Evolutionary conservation across 2,797 vertebrate genomes (phyloP), one percentile per base, ranked within the genome.

Genomic region (Echeneis naucrates): DNA sequence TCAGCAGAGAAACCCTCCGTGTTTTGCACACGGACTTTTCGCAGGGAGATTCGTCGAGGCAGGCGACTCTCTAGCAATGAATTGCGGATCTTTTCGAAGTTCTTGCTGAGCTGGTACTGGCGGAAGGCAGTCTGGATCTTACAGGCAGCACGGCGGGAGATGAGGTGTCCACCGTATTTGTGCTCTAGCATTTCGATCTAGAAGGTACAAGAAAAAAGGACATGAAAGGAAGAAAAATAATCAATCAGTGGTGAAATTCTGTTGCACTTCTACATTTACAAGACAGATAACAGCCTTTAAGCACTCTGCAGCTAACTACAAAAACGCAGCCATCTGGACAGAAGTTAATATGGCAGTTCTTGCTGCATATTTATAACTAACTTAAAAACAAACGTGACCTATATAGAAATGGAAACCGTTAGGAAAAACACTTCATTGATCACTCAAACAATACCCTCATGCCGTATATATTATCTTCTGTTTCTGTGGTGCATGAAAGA

Each of bases 141-240:
- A 93, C 97, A 98, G 76, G 98, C 98, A 23, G 98, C 98, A 47
- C 97, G 95, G 62, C 98, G 97, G 58, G 98, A 98, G 79, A 97
- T 98, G 83, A 98, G 92, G 87, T 99, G 98, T 73, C 98, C 98
- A 0, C 98, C 98, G 75, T 99, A 99, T 78, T 99, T 99, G 93
- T 98, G 97, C 91, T 99, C 98, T 97, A 99, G 92, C 98, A 99
- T 99, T 97, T 99, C 98, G 92, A 99, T 98, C 98, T 99, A 95
- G 14, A 73, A 80, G 23, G 77, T n/a, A 83, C 16, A 58, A 47
- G 14, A 70, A 23, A 79, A 51, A 82, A 40, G 72, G 19, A 79
- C 14, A 87, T 21, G 84, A 45, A 82, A 30, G 14, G 6, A 9
- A 60, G 58, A 54, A 12, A 45, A n/a, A n/a, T n/a, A n/a, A 40